These are phyloP conservation scores for Brachypterus glaber DNA, from an alignment of 2,888 invertebrate genomes.

Conservation along the genomic window DNA sequence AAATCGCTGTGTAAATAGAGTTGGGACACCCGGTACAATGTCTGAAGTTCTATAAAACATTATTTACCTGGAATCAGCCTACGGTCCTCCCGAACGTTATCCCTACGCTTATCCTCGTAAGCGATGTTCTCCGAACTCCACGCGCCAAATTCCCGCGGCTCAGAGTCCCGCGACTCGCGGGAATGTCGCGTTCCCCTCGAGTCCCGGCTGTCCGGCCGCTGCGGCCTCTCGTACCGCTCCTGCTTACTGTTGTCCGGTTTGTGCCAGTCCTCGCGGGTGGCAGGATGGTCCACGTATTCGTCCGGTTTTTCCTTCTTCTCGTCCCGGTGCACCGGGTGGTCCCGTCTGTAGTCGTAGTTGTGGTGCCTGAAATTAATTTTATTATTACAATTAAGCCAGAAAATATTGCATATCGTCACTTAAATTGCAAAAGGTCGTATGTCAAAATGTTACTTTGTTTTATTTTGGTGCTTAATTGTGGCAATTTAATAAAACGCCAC, in stretches of 20 bases:
- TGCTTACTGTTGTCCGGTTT: conserved; percentile 29
- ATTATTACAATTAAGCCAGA: too few relatives aligned
- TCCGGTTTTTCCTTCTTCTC: conserved; percentile 20
- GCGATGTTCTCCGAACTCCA: conserved; percentile 38
- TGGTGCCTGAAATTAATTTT: conserved; percentile 11
- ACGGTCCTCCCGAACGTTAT: conserved; percentile 32
- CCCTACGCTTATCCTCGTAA: conserved; percentile 34
- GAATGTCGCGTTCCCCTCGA: conserved; percentile 48
- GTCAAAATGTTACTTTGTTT: too few relatives aligned
- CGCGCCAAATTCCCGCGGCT: conserved; percentile 34
- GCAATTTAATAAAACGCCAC: too few relatives aligned
- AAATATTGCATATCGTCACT: too few relatives aligned
- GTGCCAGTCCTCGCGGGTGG: conserved; percentile 29
- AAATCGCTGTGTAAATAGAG: too few relatives aligned
- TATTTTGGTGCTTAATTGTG: too few relatives aligned
- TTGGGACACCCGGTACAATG: too few relatives aligned
- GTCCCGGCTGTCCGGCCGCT: conserved; percentile 50
- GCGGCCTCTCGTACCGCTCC: conserved; percentile 43
- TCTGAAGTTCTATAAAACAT: too few relatives aligned
- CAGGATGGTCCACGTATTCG: conserved; percentile 15
- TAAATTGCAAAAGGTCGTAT: too few relatives aligned
- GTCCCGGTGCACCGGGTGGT: conserved; percentile 15
- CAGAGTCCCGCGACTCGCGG: conserved; percentile 44
- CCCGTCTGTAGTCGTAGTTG: conserved; percentile 21
- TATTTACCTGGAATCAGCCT: conserved; percentile 48